Evolutionary conservation across 2,888 invertebrate genomes (phyloP), one percentile per base, ranked within the genome.

Genomic region (Bombylius major): DNA sequence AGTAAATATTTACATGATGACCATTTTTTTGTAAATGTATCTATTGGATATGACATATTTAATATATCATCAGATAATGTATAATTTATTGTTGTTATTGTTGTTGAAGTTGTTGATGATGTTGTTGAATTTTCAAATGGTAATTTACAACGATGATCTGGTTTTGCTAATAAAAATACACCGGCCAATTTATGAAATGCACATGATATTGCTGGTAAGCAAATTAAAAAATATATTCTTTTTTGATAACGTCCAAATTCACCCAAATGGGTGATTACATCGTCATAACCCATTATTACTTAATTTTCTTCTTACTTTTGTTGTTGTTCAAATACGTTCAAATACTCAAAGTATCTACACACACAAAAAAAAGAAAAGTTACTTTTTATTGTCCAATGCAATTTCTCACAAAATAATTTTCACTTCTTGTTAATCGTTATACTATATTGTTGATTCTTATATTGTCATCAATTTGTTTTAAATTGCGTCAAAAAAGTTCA

Each of bases 151-250:
- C 86, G 80, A 66, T 81, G 79, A 57, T 80, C 72, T 56, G 83
- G 80, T 71, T 80, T 82, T 5, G 84, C 84, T 57, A 82, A 77
- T 8, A 86, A 73, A 67, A 87, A 86, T 1, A 85, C 84, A 57
- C 84, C 84, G 14, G 81, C 83, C 48, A 87, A 71, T 69, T 86
- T 86, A 69, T 86, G 86, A 63, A 87, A 82, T 51, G 86, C 86
- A 69, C 84, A 84, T 14, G 82, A 76, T 65, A 87, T 82, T 8
- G 84, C 82, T 31, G 86, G 85, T 51, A 86, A 73, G 65, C 85
- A 84, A 48, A 87, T 75, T 48, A 86, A 70, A 58, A 86, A 75
- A 66, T 83, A 86, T 59, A 86, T 82, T 60, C 82, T 76, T 62
- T 77, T 79, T 68, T 87, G 87, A 66, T 86, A 85, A 50, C 76